Conservation (phyloP, 2,888 invertebrate genomes). For the Kryphioiulus occultus region DNA sequence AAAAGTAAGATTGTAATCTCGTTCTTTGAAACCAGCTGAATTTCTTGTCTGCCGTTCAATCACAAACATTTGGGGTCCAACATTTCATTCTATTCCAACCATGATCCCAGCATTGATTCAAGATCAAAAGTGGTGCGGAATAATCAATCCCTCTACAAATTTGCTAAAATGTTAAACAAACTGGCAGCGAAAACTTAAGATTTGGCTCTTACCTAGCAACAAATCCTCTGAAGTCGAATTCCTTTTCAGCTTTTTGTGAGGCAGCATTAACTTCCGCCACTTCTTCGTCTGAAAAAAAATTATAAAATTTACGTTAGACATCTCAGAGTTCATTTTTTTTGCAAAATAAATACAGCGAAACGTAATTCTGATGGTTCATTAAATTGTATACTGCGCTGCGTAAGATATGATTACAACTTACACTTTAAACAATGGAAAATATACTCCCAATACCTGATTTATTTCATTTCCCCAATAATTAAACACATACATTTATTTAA, state of each 20-base stretch:
- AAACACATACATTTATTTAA: no score
- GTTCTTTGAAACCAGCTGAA: neutral
- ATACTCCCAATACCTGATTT: no score
- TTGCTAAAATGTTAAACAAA: neutral
- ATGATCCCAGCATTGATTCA: neutral
- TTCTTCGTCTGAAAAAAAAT: slow-evolving; percentile 40
- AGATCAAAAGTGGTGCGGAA: neutral
- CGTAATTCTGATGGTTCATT: no score
- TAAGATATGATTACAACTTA: no score
- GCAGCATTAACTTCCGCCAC: slow-evolving; percentile 17
- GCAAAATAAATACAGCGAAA: neutral
- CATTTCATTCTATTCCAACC: no score
- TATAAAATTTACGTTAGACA: neutral
- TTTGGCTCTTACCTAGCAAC: slow-evolving; percentile 39
- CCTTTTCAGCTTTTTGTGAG: slow-evolving; percentile 29
- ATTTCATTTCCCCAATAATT: no score
- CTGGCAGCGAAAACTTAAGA: neutral
- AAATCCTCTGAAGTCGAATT: slow-evolving; percentile 44
- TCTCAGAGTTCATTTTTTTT: neutral
- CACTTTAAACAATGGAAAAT: no score
- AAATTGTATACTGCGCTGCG: no score
- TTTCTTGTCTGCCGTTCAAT: neutral
- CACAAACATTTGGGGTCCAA: neutral
- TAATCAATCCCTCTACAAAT: neutral
- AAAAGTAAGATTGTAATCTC: neutral